These are phyloP conservation scores for Eclectus roratus DNA, from an alignment of 2,113 vertebrate species.

Conservation along the genomic window DNA sequence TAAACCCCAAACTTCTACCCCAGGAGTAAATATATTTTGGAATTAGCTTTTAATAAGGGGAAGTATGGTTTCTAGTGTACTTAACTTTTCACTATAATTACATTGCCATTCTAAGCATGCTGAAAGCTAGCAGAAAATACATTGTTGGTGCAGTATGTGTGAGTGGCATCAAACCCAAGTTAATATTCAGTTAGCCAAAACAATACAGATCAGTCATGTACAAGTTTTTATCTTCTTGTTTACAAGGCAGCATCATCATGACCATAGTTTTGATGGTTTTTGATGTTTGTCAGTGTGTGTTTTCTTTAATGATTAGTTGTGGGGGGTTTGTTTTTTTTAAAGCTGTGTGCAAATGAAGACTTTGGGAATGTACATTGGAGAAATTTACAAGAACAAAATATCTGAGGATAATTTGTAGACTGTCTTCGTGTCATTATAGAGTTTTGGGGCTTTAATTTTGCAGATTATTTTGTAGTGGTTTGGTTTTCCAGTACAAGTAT, in stretches of 20 bases:
- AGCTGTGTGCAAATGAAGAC: background rate
- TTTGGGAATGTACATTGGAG: background rate
- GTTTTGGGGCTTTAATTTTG: background rate
- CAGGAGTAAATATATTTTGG: background rate
- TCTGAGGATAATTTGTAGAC: background rate
- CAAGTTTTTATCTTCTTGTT: accelerated
- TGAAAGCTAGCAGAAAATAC: background rate
- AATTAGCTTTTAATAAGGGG: background rate
- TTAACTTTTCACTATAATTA: background rate
- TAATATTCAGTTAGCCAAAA: background rate
- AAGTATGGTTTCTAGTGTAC: background rate
- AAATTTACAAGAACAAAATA: background rate
- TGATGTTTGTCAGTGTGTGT: background rate
- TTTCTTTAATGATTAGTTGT: background rate
- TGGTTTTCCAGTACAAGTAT: background rate
- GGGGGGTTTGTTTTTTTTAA: background rate
- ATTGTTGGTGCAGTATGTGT: background rate
- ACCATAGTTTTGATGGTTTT: background rate
- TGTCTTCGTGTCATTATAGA: background rate
- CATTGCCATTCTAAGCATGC: background rate
- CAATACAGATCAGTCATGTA: background rate
- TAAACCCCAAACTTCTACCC: background rate
- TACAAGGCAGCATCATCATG: background rate
- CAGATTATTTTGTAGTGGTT: background rate
- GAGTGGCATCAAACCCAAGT: background rate